Base-by-base conservation (phyloP, 2,113 vertebrate species). In the Eupsittula cactorum region DNA sequence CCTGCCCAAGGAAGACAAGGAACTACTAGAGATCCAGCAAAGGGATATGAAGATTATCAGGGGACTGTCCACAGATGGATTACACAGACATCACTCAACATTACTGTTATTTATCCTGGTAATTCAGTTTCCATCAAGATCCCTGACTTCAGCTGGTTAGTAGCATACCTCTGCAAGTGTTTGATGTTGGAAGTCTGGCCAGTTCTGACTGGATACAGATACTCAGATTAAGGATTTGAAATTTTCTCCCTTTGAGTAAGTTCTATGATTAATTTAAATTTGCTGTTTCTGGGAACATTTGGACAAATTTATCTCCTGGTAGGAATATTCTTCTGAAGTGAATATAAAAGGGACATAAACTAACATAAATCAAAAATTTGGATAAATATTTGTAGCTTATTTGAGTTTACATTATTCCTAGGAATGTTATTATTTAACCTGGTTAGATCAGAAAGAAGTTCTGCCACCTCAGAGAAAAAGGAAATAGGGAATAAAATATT, bases 151-250 rank as follows among this genome's bases (percentile, higher is more conserved):
- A 93, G 46, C 50, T 93, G 44, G 14, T 83, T 78, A 88, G 60
- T 16, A 74, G 33, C 25, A 64, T 24, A 84, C 75, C 63, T 70
- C 27, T 69, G 33, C 59, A 74, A 90, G 76, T 85, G 53, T 63
- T 85, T 82, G 37, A 80, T 16, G 4, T 53, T 80, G 60, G 62
- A 77, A 92, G 68, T 41, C 78, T 94, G 79, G 89, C 78, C 59
- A 92, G 18, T 95, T 98, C 90, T 96, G 94, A 96, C 88, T 82
- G 68, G 59, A 87, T 90, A 84, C 83, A 82, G 73, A 79, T 14
- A 82, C n/a, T 85, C 44, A 63, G 16, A 69, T 81, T 74, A 92
- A 93, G 76, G 31, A 86, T 42, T 42, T 86, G 46, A 93, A 47
- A 35, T 59, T 71, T 90, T 20, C 29, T 92, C 29, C 59, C n/a